phyloP scores from a whole-genome alignment of 2,888 invertebrate genomes.

The Monoplex corrugatus region DNA sequence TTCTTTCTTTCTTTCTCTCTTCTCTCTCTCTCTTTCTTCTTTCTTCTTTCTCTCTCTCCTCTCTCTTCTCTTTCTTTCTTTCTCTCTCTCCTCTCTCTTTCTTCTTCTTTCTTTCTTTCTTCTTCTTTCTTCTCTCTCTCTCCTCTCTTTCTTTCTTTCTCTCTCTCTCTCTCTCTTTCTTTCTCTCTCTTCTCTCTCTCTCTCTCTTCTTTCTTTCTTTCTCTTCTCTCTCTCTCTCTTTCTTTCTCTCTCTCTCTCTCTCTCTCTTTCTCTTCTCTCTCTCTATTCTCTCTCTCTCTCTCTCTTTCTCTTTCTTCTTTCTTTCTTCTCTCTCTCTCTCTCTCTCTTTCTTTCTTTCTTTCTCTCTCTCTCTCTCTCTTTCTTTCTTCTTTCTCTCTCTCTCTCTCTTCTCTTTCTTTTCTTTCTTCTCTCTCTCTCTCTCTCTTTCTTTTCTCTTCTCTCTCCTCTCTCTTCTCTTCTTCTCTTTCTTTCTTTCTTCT shows the following conservation, averaged over 20 bases:
- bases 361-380: neutral
- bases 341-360: neutral
- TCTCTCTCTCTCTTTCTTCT: too few species aligned
- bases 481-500: neutral
- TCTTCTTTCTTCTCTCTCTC: neutral
- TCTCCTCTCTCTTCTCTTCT: neutral
- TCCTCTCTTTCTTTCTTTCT: neutral
- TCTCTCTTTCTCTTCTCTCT: neutral
- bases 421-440: neutral
- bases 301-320: accelerated
- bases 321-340: accelerated
- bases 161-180: neutral
- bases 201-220: neutral
- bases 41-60: too few species aligned
- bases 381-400: neutral
- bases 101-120: neutral
- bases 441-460: too few species aligned
- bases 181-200: neutral
- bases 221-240: neutral
- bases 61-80: too few species aligned
- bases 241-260: neutral
- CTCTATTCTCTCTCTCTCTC: neutral
- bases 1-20: too few species aligned
- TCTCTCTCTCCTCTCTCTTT: too few species aligned
- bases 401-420: too few species aligned